Percentiles rank a stretch among this genome's conserved stretches.
Conservation (phyloP, 2,113 vertebrate species). For the Girardinichthys multiradiatus region DNA sequence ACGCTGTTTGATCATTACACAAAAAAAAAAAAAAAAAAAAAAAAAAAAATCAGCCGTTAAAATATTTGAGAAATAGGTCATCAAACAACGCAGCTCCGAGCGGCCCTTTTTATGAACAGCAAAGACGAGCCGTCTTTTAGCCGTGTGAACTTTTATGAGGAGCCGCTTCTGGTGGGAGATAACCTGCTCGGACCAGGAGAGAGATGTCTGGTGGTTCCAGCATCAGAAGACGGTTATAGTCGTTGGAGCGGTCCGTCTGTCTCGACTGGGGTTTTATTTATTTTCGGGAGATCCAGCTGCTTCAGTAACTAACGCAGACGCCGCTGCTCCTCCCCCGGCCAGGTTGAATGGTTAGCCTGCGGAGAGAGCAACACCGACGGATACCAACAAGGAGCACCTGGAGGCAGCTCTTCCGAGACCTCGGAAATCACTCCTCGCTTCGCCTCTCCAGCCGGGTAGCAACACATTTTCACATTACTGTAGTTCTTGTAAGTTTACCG, state of each 20-base stretch:
- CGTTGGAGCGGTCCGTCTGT: slow-evolving; percentile 56
- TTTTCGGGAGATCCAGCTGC: slow-evolving; percentile 43
- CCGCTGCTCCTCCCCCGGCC: slow-evolving; percentile 31
- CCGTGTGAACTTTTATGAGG: slow-evolving; percentile 6
- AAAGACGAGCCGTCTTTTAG: neutral
- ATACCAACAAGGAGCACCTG: slow-evolving; percentile 17
- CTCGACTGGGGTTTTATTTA: slow-evolving; percentile 19
- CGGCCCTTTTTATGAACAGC: neutral
- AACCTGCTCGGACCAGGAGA: slow-evolving; percentile 48
- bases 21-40: slow-evolving; percentile 71
- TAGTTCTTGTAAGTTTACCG: slow-evolving; percentile 76
- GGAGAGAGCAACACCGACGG: slow-evolving; percentile 26
- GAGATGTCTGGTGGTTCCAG: slow-evolving; percentile 64
- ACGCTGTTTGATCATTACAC: slow-evolving; percentile 81
- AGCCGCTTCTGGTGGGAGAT: neutral
- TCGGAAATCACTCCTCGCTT: slow-evolving; percentile 51
- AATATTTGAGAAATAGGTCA: slow-evolving; percentile 73
- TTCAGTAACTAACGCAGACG: slow-evolving; percentile 33
- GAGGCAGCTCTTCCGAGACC: slow-evolving; percentile 32
- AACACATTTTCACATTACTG: slow-evolving; percentile 55
- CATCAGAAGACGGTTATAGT: slow-evolving; percentile 64
- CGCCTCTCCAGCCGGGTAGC: slow-evolving; percentile 50
- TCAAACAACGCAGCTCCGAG: slow-evolving; percentile 23
- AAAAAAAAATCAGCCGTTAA: slow-evolving; percentile 75
- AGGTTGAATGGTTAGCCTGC: slow-evolving; percentile 39